phyloP scores from a whole-genome alignment of 23 tunicate genomes.

The Aplidium turbinatum region DNA sequence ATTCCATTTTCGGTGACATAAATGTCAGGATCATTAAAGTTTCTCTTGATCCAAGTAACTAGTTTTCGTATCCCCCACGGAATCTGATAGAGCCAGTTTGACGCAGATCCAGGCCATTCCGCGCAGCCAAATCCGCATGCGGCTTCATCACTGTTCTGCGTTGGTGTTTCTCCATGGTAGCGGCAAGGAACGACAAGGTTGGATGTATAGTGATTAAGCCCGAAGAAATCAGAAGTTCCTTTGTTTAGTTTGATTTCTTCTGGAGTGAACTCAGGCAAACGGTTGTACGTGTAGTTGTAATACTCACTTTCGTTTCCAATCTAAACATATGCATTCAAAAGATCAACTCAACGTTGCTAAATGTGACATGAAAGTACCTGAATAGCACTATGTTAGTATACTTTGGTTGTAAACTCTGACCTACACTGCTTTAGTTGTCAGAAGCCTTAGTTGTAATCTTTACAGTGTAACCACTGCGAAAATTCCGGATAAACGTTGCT shows the following conservation, averaged over 20 bases:
- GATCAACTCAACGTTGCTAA: no score
- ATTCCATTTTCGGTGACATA: slow-evolving; percentile 67
- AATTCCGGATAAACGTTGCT: no score
- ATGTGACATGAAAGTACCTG: no score
- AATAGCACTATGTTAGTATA: no score
- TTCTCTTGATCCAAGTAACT: slow-evolving; percentile 48
- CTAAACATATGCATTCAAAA: no score
- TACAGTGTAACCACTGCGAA: no score
- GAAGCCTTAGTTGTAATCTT: no score
- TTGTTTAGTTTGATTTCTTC: slow-evolving; percentile 41
- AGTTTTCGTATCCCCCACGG: slow-evolving; percentile 75
- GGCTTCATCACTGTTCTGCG: slow-evolving; percentile 22
- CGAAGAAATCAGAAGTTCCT: slow-evolving; percentile 75
- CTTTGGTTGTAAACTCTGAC: no score
- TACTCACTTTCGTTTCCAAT: slow-evolving; percentile 47
- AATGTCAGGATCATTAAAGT: slow-evolving; percentile 45
- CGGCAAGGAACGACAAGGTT: slow-evolving; percentile 26
- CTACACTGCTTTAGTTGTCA: no score
- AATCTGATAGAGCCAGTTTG: slow-evolving; percentile 49
- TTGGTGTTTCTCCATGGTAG: slow-evolving; percentile 27
- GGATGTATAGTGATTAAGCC: slow-evolving; percentile 73
- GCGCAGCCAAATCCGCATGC: slow-evolving; percentile 47
- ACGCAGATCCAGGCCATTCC: slow-evolving; percentile 68
- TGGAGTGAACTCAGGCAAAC: slow-evolving; percentile 49
- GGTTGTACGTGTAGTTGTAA: slow-evolving; percentile 11